Base-by-base conservation (phyloP, 2,113 vertebrate genomes). In the Silurus glanis region DNA sequence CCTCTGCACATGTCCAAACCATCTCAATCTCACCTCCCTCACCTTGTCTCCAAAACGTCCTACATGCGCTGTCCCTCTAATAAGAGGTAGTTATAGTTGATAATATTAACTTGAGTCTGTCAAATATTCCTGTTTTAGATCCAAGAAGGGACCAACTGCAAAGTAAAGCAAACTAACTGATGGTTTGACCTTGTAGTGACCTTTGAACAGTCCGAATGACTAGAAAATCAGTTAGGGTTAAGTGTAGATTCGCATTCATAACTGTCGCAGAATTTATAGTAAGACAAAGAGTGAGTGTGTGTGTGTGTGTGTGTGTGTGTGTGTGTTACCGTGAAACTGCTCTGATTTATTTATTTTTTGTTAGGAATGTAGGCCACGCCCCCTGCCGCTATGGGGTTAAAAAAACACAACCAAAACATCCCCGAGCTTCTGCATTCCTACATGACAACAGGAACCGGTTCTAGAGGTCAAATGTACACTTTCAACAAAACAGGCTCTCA, bases 401-500 rank as follows among this genome's bases (percentile, higher is more conserved):
- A 21, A 25, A 19, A 2, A 12, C 10, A n/a, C 19, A 56, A 25
- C 2, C 51, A 51, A 64, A 61, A 4, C 53, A 45, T 55, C n/a
- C 45, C 5, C 9, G 58, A 78, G 23, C 85, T 28, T 71, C 49
- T 62, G 45, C 85, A 74, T 85, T 87, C 80, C 74, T 64, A 47
- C 64, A 86, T 45, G 47, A 58, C 59, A 47, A 45, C 69, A 87
- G 74, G 25, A 72, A 81, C 84, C 64, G 82, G 85, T 45, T 87
- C 19, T 87, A 25, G 76, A 85, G 61, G 28, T 71, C 61, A 71
- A 37, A 14, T 78, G 47, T 53, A 66, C 66, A 75, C 81, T 86
- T 88, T 61, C 76, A 83, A 59, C 71, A 59, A 86, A 76, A 80
- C 83, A 83, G 67, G 82, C 49, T 89, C 66, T 84, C 61, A 53